Evolutionary conservation across 1,140 invertebrate genomes (phyloP).

Genomic region (Hyposmocoma kahamanoa): DNA sequence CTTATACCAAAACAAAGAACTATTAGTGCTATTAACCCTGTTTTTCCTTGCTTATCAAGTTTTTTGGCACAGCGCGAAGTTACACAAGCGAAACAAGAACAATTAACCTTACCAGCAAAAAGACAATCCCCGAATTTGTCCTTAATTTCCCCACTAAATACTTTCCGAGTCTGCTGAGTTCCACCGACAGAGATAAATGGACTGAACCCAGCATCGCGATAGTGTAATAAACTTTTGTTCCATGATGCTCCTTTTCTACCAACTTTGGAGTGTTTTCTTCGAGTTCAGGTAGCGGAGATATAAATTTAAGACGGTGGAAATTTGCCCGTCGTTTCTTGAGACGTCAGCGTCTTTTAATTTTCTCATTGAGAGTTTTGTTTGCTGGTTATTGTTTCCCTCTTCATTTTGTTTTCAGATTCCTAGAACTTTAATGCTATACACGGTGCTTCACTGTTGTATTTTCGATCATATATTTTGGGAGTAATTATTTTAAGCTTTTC

Average conservation of each 20-base stretch:
- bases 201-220: constrained; percentile 26
- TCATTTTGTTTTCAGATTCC: too few species aligned
- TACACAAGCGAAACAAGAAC: constrained; percentile 4
- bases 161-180: constrained; percentile 26
- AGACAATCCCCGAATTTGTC: constrained; percentile 21
- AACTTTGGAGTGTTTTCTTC: constrained; percentile 8
- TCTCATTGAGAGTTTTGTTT: too few species aligned
- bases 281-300: constrained; percentile 14
- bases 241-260: constrained; percentile 15
- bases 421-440: too few species aligned
- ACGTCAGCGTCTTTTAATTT: constrained; percentile 3
- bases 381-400: too few species aligned
- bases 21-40: too few species aligned
- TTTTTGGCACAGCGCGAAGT: not conserved
- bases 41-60: too few species aligned
- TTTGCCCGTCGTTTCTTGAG: not conserved
- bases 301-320: constrained; percentile 14
- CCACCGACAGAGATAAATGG: constrained; percentile 32
- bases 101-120: constrained; percentile 6
- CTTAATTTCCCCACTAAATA: constrained; percentile 34
- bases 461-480: too few species aligned
- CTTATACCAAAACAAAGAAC: too few species aligned
- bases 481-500: too few species aligned
- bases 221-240: constrained; percentile 32
- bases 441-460: too few species aligned